phyloP scores from a whole-genome alignment of 2,113 vertebrate species.

The Notiomystis cincta region DNA sequence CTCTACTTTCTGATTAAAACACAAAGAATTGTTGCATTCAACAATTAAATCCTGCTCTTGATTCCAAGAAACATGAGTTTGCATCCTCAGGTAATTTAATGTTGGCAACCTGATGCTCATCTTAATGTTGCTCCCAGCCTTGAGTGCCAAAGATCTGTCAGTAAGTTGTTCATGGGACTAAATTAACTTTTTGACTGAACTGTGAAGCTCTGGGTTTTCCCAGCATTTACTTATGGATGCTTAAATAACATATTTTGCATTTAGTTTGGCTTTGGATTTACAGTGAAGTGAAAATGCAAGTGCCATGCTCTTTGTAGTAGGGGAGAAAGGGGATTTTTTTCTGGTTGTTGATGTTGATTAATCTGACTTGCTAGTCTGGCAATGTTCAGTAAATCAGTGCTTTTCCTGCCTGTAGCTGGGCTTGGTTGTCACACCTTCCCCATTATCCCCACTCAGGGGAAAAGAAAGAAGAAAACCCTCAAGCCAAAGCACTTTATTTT shows the following conservation, averaged over 20 bases:
- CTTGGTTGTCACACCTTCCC: neutral
- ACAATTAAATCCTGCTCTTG: neutral
- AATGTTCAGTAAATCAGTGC: neutral
- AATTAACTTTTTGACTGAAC: neutral
- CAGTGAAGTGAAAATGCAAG: neutral
- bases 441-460: neutral
- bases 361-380: neutral
- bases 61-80: neutral
- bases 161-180: neutral
- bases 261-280: neutral
- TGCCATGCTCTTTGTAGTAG: neutral
- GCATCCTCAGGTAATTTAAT: constrained; percentile 3
- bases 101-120: neutral
- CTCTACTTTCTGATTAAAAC: neutral
- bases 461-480: neutral
- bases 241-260: neutral
- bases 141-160: neutral
- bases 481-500: neutral
- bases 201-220: neutral
- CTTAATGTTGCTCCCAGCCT: neutral
- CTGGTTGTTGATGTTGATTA: neutral
- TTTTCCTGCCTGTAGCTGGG: neutral
- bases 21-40: neutral
- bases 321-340: neutral
- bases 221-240: neutral